Conservation (phyloP, 2,113 vertebrate genomes). For the Podocnemis expansa region DNA sequence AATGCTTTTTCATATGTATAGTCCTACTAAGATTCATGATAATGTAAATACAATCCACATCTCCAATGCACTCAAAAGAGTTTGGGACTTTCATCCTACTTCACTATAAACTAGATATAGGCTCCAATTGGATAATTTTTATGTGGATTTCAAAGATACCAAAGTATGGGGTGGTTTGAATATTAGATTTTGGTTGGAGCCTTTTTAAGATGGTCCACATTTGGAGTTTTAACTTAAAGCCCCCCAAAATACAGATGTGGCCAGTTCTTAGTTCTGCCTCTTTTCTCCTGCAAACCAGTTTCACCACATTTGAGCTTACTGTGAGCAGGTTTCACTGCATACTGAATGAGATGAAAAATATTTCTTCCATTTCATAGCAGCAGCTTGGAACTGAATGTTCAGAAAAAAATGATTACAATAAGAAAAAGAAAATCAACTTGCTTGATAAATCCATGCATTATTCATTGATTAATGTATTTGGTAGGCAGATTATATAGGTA, state of each 20-base stretch:
- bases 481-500: neutral
- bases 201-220: neutral
- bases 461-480: neutral
- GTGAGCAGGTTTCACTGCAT: neutral
- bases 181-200: neutral
- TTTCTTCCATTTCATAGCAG: neutral
- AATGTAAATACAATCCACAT: neutral
- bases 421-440: neutral
- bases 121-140: neutral
- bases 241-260: neutral
- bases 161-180: neutral
- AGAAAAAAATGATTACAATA: neutral
- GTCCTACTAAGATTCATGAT: neutral
- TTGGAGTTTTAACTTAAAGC: neutral
- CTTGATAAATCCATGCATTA: neutral
- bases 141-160: neutral
- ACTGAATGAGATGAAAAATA: neutral
- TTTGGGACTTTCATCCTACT: neutral
- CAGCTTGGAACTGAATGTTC: neutral
- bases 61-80: neutral
- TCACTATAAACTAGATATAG: neutral
- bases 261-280: neutral
- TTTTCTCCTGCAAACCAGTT: neutral
- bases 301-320: neutral
- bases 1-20: neutral